Percentiles rank a stretch among this genome's conserved stretches.
Conservation (phyloP, 2,113 vertebrate species). For the Petromus typicus region DNA sequence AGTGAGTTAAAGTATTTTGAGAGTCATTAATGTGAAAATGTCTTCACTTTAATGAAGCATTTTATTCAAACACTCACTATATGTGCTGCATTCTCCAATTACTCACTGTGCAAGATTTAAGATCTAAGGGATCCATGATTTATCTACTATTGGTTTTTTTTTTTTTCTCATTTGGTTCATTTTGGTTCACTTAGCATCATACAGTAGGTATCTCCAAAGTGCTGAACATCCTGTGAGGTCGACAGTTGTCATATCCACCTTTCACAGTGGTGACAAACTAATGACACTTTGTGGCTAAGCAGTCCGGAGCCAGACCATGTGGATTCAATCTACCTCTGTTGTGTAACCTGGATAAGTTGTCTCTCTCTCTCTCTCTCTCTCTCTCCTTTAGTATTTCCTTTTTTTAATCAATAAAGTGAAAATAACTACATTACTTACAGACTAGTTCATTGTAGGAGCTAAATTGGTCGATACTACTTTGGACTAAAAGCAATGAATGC, state of each 20-base stretch:
- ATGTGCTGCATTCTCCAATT: not conserved
- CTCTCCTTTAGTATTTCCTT: not conserved
- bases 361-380: not conserved
- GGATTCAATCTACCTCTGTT: not conserved
- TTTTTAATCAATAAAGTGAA: not conserved
- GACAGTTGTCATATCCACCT: not conserved
- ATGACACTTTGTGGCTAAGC: not conserved
- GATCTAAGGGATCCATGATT: not conserved
- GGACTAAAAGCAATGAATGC: not conserved
- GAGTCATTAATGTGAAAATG: not conserved
- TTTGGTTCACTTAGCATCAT: not conserved
- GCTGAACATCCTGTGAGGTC: not conserved
- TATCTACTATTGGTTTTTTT: not conserved
- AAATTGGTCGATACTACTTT: not conserved
- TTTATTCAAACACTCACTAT: not conserved
- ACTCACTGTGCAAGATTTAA: not conserved
- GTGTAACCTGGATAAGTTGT: not conserved
- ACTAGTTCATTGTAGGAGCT: not conserved
- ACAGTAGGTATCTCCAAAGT: not conserved
- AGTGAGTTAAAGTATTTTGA: not conserved
- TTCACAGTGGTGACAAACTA: not conserved
- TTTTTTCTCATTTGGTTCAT: not conserved
- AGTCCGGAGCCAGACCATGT: not conserved
- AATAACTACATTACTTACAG: not conserved
- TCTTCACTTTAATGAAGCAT: not conserved